Evolutionary conservation across 53 echinoderm and acorn worm species (phyloP).

Genomic region (Temnopleurus reevesii): DNA sequence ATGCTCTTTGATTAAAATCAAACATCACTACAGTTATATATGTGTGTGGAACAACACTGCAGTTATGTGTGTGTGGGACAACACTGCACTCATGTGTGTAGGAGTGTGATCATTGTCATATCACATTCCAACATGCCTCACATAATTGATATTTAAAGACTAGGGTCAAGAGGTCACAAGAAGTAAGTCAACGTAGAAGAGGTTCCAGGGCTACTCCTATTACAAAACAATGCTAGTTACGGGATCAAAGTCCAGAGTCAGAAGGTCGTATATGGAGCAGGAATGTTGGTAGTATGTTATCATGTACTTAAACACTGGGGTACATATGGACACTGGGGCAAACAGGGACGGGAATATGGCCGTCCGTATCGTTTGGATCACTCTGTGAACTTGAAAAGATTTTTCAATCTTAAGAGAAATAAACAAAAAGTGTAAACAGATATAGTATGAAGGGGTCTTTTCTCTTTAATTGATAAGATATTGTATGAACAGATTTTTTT

Average conservation of each 20-base stretch:
- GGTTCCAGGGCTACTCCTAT: neutral
- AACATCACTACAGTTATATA: too few species aligned
- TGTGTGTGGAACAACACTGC: too few species aligned
- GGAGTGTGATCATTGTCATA: neutral
- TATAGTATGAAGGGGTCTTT: too few species aligned
- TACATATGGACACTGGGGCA: too few species aligned
- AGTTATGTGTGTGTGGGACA: too few species aligned
- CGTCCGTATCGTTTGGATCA: neutral
- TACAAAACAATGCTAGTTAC: conserved; percentile 2
- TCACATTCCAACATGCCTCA: neutral
- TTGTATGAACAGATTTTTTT: too few species aligned
- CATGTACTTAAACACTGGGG: neutral
- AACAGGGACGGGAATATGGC: neutral
- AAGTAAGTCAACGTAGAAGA: neutral
- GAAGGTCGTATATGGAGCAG: neutral
- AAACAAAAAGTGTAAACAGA: too few species aligned
- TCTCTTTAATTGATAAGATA: too few species aligned
- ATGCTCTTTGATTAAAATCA: too few species aligned
- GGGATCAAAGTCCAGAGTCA: neutral
- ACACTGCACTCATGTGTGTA: neutral
- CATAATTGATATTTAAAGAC: conserved; percentile 35
- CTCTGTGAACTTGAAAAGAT: too few species aligned
- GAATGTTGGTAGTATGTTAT: neutral
- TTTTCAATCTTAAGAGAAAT: too few species aligned
- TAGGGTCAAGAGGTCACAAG: neutral